Base-by-base conservation (phyloP, 2,113 vertebrate genomes). In the Mormoops blainvillei region DNA sequence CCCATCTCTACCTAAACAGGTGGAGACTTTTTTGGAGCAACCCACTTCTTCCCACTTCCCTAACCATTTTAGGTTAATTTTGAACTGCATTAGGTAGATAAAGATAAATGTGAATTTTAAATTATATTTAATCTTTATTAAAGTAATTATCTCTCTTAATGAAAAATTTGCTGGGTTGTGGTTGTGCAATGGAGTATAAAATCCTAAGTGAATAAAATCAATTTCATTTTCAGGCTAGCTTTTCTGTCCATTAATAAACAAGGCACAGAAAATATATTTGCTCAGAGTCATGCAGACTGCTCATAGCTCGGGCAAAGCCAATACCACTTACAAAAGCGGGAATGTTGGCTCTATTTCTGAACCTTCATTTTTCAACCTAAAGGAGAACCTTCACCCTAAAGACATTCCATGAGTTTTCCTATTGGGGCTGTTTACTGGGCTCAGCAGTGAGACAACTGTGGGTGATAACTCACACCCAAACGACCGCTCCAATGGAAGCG, bases 121-220 rank as follows among this genome's bases (percentile, higher is more conserved):
- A 97, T 98, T 97, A 96, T 95, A 97, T 84, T 97, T 98, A 97
- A 98, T 98, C 96, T 98, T 98, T 95, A 98, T 98, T 89, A 88
- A 98, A 98, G 88, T 96, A 98, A 97, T 98, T 98, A 97, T 97
- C 78, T 98, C 48, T 98, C 87, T 97, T 98, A 97, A 97, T 97
- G 96, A 98, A 98, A 68, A 97, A 97, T 98, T 98, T 98, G 65
- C 83, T 98, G 97, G 97, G 84, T 98, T 80, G 90, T 97, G 67
- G 31, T 89, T 98, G 93, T 98, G 93, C 93, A 98, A 97, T 97
- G 89, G 92, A 98, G 91, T 97, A 97, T 96, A 93, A 98, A 97
- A 98, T 84, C 61, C 86, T 97, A 97, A 96, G 91, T 94, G 95
- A 97, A 97, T 98, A 98, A 98, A 98, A 98, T 90, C 45, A 96